Conservation (phyloP, 2,888 invertebrate genomes). For the Drosophila anceps region DNA sequence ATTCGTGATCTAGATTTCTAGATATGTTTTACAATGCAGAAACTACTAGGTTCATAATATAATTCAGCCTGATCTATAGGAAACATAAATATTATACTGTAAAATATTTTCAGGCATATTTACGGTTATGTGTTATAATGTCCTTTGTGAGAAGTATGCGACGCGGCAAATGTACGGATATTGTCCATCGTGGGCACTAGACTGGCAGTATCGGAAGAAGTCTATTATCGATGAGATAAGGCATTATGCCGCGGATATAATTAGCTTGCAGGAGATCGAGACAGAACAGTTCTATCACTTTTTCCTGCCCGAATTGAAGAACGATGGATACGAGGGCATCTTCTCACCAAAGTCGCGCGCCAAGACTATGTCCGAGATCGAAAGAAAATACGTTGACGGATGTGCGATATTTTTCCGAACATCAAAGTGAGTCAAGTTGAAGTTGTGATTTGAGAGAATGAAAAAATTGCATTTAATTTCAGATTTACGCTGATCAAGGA, state of each 20-base stretch:
- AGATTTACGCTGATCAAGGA: slow-evolving; percentile 98
- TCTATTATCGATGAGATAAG: slow-evolving; percentile 97
- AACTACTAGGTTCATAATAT: too few species aligned
- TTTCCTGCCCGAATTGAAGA: slow-evolving; percentile 97
- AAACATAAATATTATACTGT: neutral
- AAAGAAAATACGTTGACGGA: slow-evolving; percentile 98
- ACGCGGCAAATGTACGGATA: slow-evolving; percentile 99
- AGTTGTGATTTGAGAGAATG: neutral
- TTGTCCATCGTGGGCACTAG: slow-evolving; percentile 99
- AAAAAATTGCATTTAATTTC: slow-evolving; percentile 67
- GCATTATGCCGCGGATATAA: slow-evolving; percentile 98
- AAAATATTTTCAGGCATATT: slow-evolving; percentile 90
- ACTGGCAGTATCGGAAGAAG: slow-evolving; percentile 99
- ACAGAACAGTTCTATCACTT: slow-evolving; percentile 99
- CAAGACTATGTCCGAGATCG: slow-evolving; percentile 98
- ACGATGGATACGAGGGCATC: slow-evolving; percentile 96
- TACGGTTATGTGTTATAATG: slow-evolving; percentile 99
- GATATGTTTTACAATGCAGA: too few species aligned
- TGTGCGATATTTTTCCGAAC: slow-evolving; percentile 99
- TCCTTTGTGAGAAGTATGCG: slow-evolving; percentile 99
- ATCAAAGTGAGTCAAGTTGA: slow-evolving; percentile 90
- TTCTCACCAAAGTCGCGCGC: slow-evolving; percentile 99
- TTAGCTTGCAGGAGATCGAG: slow-evolving; percentile 98
- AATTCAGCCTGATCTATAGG: too few species aligned
- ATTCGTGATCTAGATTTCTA: too few species aligned